Evolutionary conservation across 2,888 invertebrate genomes (phyloP), one percentile per base, ranked within the genome.

Genomic region (Prenolepis imparis): DNA sequence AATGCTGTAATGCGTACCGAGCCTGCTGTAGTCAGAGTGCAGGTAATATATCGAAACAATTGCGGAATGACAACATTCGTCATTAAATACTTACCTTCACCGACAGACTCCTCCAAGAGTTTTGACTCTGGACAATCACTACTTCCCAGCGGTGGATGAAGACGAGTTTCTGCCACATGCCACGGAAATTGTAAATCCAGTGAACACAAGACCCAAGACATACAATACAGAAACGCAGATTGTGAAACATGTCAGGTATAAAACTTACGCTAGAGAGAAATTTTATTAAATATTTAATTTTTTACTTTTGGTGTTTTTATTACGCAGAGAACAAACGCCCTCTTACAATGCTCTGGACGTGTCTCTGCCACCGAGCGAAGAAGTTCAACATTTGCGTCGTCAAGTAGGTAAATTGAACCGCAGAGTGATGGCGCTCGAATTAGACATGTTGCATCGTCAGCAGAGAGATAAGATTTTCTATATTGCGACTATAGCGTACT

Each of bases 401-500:
- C 98, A 98, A 95, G 96, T 99, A 92, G 97, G 98, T 32, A 98
- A 98, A 94, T 94, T 99, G 87, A 98, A 98, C 94, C 96, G 98
- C 68, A 96, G 98, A 28, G 97, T 99, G 11, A 97, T 98, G 95
- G 96, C 97, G 8, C 96, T 99, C 87, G 98, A 99, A 95, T 96
- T 98, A 86, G 98, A 98, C 92, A 97, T 97, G 93, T 95, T 97
- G 90, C 97, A 97, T 93, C 96, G 98, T 84, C 96, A 98, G 91
- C 98, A 98, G 93, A 97, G 98, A 89, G 98, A 99, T 93, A 97
- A 98, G 93, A 96, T 98, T 91, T 95, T 98, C 67, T 98, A 98
- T 93, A 97, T 98, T 84, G 95, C 98, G 90, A 97, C 98, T 41
- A 96, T 98, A 91, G 97, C 98, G 44, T 98, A 98, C 95, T 96